phyloP scores from a whole-genome alignment of 2,888 invertebrate genomes.

The Prosopocoilus inquinatus region DNA sequence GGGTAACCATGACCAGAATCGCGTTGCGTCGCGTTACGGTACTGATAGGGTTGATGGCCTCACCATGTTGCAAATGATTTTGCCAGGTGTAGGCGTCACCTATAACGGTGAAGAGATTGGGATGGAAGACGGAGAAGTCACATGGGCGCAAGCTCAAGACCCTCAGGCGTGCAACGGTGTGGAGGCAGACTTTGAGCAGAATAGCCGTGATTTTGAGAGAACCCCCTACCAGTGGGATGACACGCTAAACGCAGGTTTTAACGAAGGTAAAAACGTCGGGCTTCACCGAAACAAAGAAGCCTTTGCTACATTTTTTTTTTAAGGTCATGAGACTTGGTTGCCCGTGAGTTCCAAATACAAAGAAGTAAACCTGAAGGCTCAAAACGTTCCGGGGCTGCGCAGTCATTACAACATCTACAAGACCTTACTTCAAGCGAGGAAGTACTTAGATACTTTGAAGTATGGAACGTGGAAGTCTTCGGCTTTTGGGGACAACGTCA shows the following conservation, averaged over 20 bases:
- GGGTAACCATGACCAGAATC: conserved; percentile 75
- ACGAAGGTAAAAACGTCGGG: conserved; percentile 34
- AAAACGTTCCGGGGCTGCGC: conserved; percentile 45
- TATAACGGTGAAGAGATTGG: conserved; percentile 87
- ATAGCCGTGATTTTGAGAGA: conserved; percentile 70
- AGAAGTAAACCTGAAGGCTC: conserved; percentile 58
- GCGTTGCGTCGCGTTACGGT: conserved; percentile 71
- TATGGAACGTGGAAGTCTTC: conserved; percentile 56
- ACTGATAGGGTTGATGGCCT: conserved; percentile 70
- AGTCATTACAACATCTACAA: conserved; percentile 67
- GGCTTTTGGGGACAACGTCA: conserved; percentile 12
- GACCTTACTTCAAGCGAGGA: conserved; percentile 56
- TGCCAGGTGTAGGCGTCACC: conserved; percentile 82
- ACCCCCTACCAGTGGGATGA: conserved; percentile 81
- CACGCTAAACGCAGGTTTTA: conserved; percentile 59
- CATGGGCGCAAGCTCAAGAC: conserved; percentile 54
- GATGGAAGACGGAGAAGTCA: conserved; percentile 60
- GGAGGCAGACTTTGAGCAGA: conserved; percentile 55
- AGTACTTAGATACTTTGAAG: conserved; percentile 51
- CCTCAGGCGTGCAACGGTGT: conserved; percentile 59
- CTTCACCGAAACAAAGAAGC: too few relatives aligned
- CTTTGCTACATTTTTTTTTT: too few relatives aligned
- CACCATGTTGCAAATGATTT: conserved; percentile 75
- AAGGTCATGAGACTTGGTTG: conserved; percentile 62
- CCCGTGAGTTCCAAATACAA: conserved; percentile 64